Percentiles rank a stretch among this genome's conserved stretches.
Evolutionary conservation across 2,113 vertebrate species (phyloP).

Genomic region (Passerina amoena): DNA sequence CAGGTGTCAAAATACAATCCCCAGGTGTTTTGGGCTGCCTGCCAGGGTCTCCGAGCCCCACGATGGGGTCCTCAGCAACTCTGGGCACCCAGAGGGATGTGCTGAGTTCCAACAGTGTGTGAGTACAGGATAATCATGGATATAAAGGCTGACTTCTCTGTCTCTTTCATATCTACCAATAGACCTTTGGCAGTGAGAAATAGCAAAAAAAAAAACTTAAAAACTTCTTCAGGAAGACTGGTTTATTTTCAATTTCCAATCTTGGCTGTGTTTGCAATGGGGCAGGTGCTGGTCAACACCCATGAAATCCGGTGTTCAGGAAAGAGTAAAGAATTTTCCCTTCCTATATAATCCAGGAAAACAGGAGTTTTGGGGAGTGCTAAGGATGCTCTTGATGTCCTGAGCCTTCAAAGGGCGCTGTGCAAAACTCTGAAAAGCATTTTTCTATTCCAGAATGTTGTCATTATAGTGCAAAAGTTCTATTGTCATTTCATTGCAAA

Average conservation of each 20-base stretch:
- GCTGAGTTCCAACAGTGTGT: too few species aligned
- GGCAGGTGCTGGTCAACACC: neutral
- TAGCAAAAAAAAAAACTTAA: neutral
- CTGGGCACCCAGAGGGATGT: too few species aligned
- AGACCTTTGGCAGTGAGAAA: neutral
- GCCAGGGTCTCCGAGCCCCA: too few species aligned
- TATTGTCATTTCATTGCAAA: too few species aligned
- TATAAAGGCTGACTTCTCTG: neutral
- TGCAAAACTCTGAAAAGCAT: neutral
- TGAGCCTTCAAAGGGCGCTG: rapidly evolving
- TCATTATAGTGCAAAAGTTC: too few species aligned
- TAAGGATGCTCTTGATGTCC: neutral
- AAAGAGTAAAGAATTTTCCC: neutral
- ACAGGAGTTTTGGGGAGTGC: neutral
- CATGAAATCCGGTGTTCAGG: neutral
- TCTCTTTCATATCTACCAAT: neutral
- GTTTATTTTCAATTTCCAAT: neutral
- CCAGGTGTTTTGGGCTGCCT: too few species aligned
- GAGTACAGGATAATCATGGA: too few species aligned
- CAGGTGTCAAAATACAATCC: too few species aligned
- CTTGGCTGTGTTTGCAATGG: neutral
- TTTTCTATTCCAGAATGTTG: neutral
- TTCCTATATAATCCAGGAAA: neutral
- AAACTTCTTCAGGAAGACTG: neutral
- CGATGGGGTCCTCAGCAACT: too few species aligned